phyloP scores from a whole-genome alignment of 2,113 vertebrate genomes.

The Anhinga rufa region DNA sequence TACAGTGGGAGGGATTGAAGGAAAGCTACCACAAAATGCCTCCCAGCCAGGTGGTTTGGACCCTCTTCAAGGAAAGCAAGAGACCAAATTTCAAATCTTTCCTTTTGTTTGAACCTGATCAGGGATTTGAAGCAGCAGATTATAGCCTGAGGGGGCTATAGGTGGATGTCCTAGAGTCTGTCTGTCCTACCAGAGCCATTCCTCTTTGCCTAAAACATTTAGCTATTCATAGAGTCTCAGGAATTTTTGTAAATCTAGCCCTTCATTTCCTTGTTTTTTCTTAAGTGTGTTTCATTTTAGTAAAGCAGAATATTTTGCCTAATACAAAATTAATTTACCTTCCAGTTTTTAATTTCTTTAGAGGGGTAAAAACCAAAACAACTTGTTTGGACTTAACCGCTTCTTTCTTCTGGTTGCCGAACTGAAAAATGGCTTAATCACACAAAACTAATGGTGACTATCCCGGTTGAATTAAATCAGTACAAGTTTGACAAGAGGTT shows the following conservation, averaged over 20 bases:
- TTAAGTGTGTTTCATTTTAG: not conserved
- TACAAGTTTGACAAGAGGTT: not conserved
- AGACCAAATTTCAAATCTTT: not conserved
- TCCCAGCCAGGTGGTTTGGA: not conserved
- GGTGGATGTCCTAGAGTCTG: not conserved
- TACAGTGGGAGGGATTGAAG: not conserved
- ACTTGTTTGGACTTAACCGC: not conserved
- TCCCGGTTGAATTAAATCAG: not conserved
- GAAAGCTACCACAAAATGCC: not conserved
- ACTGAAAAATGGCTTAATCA: not conserved
- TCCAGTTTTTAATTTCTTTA: not conserved
- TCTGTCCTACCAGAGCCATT: not conserved
- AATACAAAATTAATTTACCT: not conserved
- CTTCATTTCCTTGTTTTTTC: not conserved
- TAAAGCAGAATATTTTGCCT: not conserved
- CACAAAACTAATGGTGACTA: not conserved
- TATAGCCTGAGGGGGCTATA: not conserved
- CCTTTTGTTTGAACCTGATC: not conserved
- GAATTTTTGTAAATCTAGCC: not conserved
- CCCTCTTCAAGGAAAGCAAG: not conserved
- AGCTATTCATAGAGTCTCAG: not conserved
- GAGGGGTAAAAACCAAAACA: not conserved
- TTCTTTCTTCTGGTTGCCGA: not conserved
- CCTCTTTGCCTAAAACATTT: not conserved
- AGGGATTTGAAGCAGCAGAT: not conserved